These are phyloP conservation scores for Scomber colias DNA, from an alignment of 2,113 vertebrate genomes.

Conservation along the genomic window DNA sequence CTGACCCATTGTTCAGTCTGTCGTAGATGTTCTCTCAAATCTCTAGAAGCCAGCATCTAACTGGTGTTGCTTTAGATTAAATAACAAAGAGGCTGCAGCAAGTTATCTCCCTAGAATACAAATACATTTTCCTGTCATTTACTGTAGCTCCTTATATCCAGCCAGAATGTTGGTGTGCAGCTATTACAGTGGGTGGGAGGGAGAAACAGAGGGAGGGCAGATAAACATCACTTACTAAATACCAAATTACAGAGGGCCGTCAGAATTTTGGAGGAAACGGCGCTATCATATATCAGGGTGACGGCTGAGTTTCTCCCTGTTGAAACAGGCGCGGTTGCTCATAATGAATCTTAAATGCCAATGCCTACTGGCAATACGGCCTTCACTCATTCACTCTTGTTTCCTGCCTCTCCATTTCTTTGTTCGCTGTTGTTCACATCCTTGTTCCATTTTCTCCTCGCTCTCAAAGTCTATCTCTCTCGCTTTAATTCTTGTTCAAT, in stretches of 20 bases:
- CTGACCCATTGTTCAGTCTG: constrained; percentile 8
- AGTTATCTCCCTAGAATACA: constrained; percentile 5
- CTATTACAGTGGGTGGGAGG: constrained; percentile 28
- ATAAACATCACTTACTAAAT: constrained; percentile 78
- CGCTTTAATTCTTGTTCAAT: constrained; percentile 33
- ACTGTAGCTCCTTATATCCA: constrained; percentile 49
- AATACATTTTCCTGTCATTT: constrained; percentile 40
- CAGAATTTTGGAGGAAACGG: constrained; percentile 63
- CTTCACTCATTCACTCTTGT: constrained; percentile 42
- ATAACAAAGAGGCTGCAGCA: constrained; percentile 3
- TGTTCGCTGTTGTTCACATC: constrained; percentile 48
- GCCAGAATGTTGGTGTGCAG: constrained; percentile 36
- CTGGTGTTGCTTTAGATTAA: constrained; percentile 26
- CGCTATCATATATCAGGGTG: constrained; percentile 74
- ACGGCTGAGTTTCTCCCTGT: constrained; percentile 58
- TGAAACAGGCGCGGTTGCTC: constrained; percentile 50
- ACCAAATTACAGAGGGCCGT: constrained; percentile 73
- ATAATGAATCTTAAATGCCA: constrained; percentile 79
- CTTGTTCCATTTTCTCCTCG: not conserved
- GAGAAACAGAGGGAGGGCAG: constrained; percentile 43
- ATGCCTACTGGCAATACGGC: constrained; percentile 56
- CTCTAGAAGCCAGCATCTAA: constrained; percentile 13
- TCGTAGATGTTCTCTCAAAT: constrained; percentile 5
- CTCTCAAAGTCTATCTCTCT: constrained; percentile 23
- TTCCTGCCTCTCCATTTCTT: constrained; percentile 31